Evolutionary conservation across 2,113 vertebrate genomes (phyloP).

Genomic region (Actinemys pallida): DNA sequence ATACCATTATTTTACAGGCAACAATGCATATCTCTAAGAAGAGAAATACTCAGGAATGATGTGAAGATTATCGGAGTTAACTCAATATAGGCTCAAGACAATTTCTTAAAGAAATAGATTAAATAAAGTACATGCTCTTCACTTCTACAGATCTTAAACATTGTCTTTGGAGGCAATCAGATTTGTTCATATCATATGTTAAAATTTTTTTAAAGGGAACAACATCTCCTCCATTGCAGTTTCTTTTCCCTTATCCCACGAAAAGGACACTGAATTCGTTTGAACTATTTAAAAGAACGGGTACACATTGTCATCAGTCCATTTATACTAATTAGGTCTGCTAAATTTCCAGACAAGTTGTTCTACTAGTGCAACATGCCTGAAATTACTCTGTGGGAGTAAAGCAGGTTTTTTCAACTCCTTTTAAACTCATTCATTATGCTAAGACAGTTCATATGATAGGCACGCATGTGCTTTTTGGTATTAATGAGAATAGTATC

Average conservation of each 20-base stretch:
- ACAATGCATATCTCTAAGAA: neutral
- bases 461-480: neutral
- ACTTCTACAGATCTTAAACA: neutral
- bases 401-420: neutral
- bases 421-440: neutral
- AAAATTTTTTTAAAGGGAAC: neutral
- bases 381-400: conserved; percentile 13
- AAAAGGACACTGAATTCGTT: neutral
- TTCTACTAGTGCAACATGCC: neutral
- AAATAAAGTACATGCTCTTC: neutral
- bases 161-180: neutral
- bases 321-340: neutral
- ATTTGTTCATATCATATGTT: neutral
- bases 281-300: neutral
- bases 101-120: conserved; percentile 13
- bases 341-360: neutral
- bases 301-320: neutral
- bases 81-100: neutral
- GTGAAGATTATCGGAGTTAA: neutral
- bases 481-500: neutral
- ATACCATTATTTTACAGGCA: neutral
- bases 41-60: neutral
- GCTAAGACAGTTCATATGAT: neutral
- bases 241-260: neutral
- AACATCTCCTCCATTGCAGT: neutral